A percentile compares a stretch with the other conserved stretches of the same genome.
phyloP scores from a whole-genome alignment of 2,797 vertebrate genomes.

The Sarcophilus harrisii region DNA sequence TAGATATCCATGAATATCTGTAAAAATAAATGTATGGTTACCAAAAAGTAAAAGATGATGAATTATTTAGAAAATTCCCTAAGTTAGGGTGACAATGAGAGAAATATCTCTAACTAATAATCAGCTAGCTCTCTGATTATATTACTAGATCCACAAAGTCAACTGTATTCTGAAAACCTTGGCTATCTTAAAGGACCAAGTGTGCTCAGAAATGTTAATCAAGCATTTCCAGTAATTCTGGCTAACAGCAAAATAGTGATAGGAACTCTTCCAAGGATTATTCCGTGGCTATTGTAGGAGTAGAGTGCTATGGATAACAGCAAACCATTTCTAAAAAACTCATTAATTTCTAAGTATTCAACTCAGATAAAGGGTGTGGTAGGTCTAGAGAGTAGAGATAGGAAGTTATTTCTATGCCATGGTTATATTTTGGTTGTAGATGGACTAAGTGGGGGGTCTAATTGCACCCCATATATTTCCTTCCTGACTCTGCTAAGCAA shows the following conservation, averaged over 20 bases:
- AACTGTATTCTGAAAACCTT: constrained; percentile 1
- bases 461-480: neutral
- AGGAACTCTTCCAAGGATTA: neutral
- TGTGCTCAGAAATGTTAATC: neutral
- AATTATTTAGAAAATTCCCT: neutral
- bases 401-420: neutral
- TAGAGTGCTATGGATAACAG: neutral
- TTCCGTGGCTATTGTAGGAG: neutral
- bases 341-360: neutral
- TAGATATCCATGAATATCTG: neutral
- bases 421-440: neutral
- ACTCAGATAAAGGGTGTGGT: neutral
- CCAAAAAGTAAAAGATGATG: neutral
- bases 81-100: neutral
- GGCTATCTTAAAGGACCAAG: neutral
- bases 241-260: neutral
- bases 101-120: neutral
- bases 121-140: neutral
- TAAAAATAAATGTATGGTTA: neutral
- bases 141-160: neutral
- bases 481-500: neutral
- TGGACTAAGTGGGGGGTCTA: neutral
- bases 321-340: neutral
- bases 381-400: neutral
- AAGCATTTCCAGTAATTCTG: neutral